Evolutionary conservation across 1,140 invertebrate genomes (phyloP), one percentile per base, ranked within the genome.

Genomic region (Coptotermes formosanus): DNA sequence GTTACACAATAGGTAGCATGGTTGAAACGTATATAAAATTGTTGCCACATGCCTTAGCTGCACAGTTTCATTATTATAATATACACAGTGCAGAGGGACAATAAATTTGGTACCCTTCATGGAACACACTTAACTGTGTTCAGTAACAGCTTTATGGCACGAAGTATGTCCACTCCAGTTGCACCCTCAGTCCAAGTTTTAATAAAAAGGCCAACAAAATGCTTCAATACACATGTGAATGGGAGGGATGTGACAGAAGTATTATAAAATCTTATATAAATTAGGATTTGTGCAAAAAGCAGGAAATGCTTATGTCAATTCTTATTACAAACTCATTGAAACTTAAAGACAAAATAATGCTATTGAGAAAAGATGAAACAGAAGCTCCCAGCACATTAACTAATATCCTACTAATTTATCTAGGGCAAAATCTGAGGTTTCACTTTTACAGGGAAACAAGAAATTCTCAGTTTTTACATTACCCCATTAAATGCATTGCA

Each of bases 401-500:
- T 75, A n/a, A 75, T 75, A 75, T 30, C 64, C 64, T 75, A n/a
- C 25, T 75, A 30, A 75, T 55, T 2, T 55, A 75, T 0, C 25
- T 75, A 75, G 8, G 1, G 64, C 2, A 30, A 75, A 75, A 55
- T 55, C 21, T 19, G 19, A 55, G 52, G 19, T 55, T 55, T 14
- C 64, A n/a, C 25, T 30, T 75, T n/a, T 75, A 75, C 25, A 75
- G 64, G 25, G 64, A 75, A 30, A 75, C 59, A 64, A 64, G 25
- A 75, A 75, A 75, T 75, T 30, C 8, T 75, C 64, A 75, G n/a
- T 75, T 75, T 75, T 75, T 75, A 75, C n/a, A 30, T 75, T 75
- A 75, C 64, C 25, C 64, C 25, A 30, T 75, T 75, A 75, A 75
- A 75, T 75, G 64, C 64, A 75, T 75, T 75, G 64, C 64, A 75